phyloP scores from a whole-genome alignment of 2,888 invertebrate genomes.

The Mellilla xanthometata region DNA sequence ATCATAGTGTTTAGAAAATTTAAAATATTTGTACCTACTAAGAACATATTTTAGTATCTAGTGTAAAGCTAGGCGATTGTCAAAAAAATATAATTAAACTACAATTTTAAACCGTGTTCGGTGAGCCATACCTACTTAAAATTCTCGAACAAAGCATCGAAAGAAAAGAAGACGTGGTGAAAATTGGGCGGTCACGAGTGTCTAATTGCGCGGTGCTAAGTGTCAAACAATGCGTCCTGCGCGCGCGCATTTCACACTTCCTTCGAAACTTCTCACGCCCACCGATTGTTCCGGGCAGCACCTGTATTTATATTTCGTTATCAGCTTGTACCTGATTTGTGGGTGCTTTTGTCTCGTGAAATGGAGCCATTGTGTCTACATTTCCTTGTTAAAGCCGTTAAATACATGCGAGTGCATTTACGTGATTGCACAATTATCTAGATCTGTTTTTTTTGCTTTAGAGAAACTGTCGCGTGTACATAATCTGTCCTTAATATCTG shows the following conservation, averaged over 20 bases:
- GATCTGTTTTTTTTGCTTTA: conserved; percentile 1
- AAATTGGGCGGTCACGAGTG: conserved; percentile 40
- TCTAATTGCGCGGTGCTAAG: conserved; percentile 50
- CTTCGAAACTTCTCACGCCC: conserved; percentile 45
- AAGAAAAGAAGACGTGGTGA: conserved; percentile 13
- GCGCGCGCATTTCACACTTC: conserved; percentile 44
- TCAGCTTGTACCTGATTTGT: conserved; percentile 34
- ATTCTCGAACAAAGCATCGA: not conserved
- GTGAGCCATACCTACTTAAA: too few species aligned
- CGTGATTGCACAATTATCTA: conserved; percentile 9
- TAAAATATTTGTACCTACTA: too few species aligned
- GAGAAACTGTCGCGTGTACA: too few species aligned
- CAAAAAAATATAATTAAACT: too few species aligned
- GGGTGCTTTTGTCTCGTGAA: conserved; percentile 26
- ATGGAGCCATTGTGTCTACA: conserved; percentile 25
- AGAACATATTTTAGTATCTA: too few species aligned
- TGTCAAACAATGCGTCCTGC: conserved; percentile 38
- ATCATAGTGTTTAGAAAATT: too few species aligned
- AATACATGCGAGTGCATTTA: not conserved
- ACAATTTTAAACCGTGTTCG: too few species aligned
- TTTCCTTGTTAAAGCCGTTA: conserved; percentile 6
- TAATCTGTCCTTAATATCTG: too few species aligned
- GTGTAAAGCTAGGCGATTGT: too few species aligned
- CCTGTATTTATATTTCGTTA: conserved; percentile 63
- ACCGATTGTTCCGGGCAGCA: conserved; percentile 48